These are phyloP conservation scores for Amiota communis DNA, from an alignment of 2,888 invertebrate genomes.

Conservation along the genomic window DNA sequence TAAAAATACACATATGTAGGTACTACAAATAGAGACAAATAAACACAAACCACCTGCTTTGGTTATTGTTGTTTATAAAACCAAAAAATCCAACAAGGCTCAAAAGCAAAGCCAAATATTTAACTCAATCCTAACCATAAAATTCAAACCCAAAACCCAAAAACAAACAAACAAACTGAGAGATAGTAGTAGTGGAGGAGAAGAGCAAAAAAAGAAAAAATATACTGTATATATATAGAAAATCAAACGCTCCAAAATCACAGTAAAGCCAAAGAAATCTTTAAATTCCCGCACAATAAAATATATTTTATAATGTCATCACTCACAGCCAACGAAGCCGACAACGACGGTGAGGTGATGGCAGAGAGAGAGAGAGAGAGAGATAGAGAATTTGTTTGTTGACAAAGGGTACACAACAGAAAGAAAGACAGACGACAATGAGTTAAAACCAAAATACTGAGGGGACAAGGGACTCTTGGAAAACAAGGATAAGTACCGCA, in stretches of 20 bases:
- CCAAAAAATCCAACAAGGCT: background rate
- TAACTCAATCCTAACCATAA: background rate
- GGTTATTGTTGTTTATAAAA: no score
- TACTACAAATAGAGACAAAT: no score
- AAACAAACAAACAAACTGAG: background rate
- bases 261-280: background rate
- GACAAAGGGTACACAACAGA: background rate
- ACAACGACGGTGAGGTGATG: no score
- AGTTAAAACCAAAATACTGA: background rate
- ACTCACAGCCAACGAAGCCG: background rate
- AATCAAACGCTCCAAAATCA: background rate
- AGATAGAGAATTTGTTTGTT: no score
- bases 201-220: background rate
- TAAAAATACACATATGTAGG: no score
- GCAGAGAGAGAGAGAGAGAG: no score
- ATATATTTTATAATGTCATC: constrained; percentile 15
- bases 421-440: background rate
- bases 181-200: background rate
- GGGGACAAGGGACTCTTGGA: no score
- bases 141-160: constrained; percentile 3
- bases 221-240: background rate
- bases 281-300: constrained; percentile 13
- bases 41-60: no score
- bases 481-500: no score
- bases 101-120: background rate